Evolutionary conservation across 2,113 vertebrate species (phyloP), one percentile per base, ranked within the genome.

Genomic region (Cavia porcellus): DNA sequence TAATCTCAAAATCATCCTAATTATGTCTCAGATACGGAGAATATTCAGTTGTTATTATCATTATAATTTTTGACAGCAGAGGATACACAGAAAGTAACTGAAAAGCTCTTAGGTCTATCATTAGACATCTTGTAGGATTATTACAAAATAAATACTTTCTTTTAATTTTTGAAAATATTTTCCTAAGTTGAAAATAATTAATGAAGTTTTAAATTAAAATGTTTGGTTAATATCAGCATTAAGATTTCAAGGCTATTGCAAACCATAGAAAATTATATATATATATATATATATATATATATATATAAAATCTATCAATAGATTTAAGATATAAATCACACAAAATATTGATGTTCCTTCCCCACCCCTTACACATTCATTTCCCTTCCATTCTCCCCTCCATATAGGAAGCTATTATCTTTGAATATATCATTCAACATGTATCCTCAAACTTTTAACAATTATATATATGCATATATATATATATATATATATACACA

Each of bases 1-100:
- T 89, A 84, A 50, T 55, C 47, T 92, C n/a, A 85, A 85, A 91
- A 64, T 47, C 30, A 52, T 86, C 10, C 42, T 94, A 84, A 91
- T 81, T 91, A 90, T 70, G 22, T 25, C 42, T 84, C 47, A 93
- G 4, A 89, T 93, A 89, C 66, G 35, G 22, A 79, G 15, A 61
- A 74, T 42, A 87, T 61, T 92, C 45, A 87, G 5, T 84, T 70
- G 1, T 75, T 83, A 13, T 47, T 38, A 68, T 94, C 30, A 59
- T 47, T 45, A 62, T 5, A 74, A 20, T 64, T 74, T 83, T 89
- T 83, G 74, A 42, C n/a, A 80, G 47, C 52, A 79, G 15, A 88
- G 30, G 57, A 38, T 92, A 62, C 38, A 52, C 22, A 82, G 28
- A 72, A 92, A 32, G 15, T 35, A 80, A 35, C 74, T 55, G 19